Percentiles rank a stretch among this genome's conserved stretches.
phyloP scores from a whole-genome alignment of 2,797 vertebrate genomes.

The Pitangus sulphuratus region DNA sequence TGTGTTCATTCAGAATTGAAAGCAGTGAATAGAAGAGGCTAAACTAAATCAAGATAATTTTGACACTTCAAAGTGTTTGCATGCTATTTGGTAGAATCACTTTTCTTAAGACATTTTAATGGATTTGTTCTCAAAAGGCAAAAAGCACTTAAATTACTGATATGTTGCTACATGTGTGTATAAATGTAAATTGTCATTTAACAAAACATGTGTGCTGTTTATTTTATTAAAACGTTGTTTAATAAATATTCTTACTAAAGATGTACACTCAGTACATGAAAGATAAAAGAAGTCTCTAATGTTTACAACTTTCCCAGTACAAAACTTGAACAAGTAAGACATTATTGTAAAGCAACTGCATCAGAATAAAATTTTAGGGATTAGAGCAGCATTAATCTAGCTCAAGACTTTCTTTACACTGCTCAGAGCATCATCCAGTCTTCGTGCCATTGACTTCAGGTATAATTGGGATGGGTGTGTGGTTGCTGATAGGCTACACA shows the following conservation, averaged over 20 bases:
- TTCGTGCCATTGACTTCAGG: neutral
- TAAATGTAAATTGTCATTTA: neutral
- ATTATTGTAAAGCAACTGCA: neutral
- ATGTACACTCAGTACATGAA: neutral
- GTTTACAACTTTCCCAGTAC: neutral
- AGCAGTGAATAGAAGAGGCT: neutral
- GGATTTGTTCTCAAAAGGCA: neutral
- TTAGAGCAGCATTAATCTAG: neutral
- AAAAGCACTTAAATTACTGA: neutral
- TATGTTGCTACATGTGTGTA: neutral
- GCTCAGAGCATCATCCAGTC: neutral
- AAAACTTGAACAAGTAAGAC: neutral
- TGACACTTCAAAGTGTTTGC: neutral
- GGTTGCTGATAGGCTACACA: neutral
- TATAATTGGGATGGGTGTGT: neutral
- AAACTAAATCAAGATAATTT: neutral
- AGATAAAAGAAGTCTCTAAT: neutral
- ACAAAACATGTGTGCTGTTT: neutral
- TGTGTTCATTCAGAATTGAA: neutral
- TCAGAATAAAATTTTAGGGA: neutral
- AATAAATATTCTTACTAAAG: neutral
- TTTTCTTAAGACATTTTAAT: neutral
- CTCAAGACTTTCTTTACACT: neutral
- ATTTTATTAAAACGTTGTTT: neutral
- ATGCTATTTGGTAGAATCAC: neutral